These are phyloP conservation scores for Strix aluco DNA, from an alignment of 2,113 vertebrate genomes.

Conservation along the genomic window DNA sequence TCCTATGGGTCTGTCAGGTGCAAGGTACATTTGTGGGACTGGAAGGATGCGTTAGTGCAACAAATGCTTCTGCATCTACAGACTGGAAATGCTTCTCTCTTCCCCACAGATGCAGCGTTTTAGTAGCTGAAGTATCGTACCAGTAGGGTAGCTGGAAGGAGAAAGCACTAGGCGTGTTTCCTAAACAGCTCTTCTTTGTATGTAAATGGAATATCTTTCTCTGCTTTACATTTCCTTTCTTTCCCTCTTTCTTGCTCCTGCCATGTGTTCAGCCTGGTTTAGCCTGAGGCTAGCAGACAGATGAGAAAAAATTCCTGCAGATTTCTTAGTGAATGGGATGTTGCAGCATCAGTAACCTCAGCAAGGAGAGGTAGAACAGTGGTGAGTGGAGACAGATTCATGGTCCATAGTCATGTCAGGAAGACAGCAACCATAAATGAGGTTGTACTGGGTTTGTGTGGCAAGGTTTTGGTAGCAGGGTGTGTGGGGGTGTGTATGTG, in stretches of 20 bases:
- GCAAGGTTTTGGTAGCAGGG: neutral
- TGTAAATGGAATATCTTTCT: conserved; percentile 54
- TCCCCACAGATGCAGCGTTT: neutral
- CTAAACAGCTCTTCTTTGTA: conserved; percentile 44
- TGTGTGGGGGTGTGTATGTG: too few species aligned
- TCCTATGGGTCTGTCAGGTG: neutral
- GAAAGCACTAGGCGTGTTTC: conserved; percentile 9
- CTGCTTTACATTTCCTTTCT: conserved; percentile 52
- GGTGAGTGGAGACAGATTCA: neutral
- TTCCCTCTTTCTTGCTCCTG: neutral
- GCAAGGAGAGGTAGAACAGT: neutral
- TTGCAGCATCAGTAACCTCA: neutral
- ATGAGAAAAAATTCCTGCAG: neutral
- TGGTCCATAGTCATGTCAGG: neutral
- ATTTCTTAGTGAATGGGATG: conserved; percentile 2
- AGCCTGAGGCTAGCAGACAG: neutral
- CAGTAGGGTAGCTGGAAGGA: conserved; percentile 31
- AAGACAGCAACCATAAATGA: neutral
- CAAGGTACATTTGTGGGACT: neutral
- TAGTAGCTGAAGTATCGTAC: neutral
- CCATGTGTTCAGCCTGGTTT: conserved; percentile 28
- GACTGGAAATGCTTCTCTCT: neutral
- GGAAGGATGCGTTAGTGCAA: neutral
- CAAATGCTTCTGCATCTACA: neutral
- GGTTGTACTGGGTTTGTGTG: neutral